Conservation (phyloP, 2,113 vertebrate species). For the Barnardius zonarius region DNA sequence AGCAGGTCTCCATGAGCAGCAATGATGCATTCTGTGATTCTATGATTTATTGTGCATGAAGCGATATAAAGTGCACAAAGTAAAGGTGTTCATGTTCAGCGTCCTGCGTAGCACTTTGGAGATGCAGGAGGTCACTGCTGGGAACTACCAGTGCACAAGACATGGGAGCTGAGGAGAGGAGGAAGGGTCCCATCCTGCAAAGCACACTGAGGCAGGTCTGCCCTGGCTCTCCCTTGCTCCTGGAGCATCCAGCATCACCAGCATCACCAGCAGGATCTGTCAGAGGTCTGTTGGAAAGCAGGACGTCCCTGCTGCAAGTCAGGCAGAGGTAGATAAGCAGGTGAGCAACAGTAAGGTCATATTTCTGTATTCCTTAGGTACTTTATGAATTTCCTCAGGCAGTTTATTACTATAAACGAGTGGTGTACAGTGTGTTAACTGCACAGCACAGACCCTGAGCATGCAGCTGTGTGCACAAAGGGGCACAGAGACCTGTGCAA, state of each 20-base stretch:
- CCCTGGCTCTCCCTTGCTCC: not conserved
- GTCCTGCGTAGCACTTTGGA: not conserved
- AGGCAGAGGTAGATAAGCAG: not conserved
- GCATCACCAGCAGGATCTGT: not conserved
- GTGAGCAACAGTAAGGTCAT: not conserved
- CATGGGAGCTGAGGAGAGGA: too few relatives aligned
- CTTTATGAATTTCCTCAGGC: not conserved
- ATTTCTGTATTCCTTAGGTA: not conserved
- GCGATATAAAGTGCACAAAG: not conserved
- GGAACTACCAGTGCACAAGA: accelerated
- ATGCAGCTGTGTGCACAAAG: not conserved
- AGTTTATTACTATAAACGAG: not conserved
- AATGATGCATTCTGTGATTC: not conserved
- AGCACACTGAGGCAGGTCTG: not conserved
- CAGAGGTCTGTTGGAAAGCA: not conserved
- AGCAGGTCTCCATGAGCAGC: not conserved
- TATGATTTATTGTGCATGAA: not conserved
- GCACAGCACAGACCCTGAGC: not conserved
- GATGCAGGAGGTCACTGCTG: not conserved
- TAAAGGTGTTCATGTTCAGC: not conserved
- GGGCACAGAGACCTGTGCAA: not conserved
- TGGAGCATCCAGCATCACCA: not conserved
- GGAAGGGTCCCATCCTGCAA: not conserved
- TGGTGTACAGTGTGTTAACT: not conserved
- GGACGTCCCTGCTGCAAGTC: not conserved